A percentile compares a stretch with the other conserved stretches of the same genome.
phyloP scores from a whole-genome alignment of 2,888 invertebrate species.

The Meiosimyza platycephala region DNA sequence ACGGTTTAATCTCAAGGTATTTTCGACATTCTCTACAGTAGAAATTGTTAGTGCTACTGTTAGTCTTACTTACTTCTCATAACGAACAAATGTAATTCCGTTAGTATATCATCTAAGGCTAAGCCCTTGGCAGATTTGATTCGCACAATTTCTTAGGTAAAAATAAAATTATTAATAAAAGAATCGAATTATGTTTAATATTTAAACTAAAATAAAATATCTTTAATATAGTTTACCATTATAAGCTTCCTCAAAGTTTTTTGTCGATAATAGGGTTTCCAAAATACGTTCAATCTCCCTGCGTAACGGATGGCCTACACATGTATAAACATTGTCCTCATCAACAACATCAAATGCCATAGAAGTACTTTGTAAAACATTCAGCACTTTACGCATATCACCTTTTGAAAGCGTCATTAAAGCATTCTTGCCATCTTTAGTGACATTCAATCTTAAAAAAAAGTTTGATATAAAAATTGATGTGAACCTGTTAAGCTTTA shows the following conservation, averaged over 20 bases:
- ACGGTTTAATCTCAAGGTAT: too few relatives aligned
- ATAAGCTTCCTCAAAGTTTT: constrained; percentile 59
- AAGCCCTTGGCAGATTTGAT: constrained; percentile 90
- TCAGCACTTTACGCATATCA: constrained; percentile 97
- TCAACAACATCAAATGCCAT: constrained; percentile 90
- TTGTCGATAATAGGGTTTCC: constrained; percentile 76
- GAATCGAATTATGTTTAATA: constrained; percentile 9
- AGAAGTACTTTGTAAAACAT: constrained; percentile 95
- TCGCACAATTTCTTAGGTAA: constrained; percentile 76
- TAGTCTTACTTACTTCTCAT: constrained; percentile 80
- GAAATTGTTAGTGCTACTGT: not conserved
- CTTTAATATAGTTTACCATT: constrained; percentile 55
- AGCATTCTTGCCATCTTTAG: constrained; percentile 90
- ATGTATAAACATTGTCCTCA: constrained; percentile 91
- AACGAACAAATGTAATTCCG: constrained; percentile 88
- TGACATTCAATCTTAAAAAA: constrained; percentile 77
- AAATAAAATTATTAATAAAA: constrained; percentile 36
- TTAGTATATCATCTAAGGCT: constrained; percentile 92
- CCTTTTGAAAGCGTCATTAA: constrained; percentile 90
- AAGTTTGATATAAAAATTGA: not conserved
- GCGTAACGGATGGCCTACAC: constrained; percentile 95
- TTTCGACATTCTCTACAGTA: too few relatives aligned
- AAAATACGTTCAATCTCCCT: constrained; percentile 89
- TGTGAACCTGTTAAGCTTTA: too few relatives aligned
- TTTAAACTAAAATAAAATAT: too few relatives aligned